A percentile compares a stretch with the other conserved stretches of the same genome.
Evolutionary conservation across 2,888 invertebrate species (phyloP).

Genomic region (Pterostichus madidus): DNA sequence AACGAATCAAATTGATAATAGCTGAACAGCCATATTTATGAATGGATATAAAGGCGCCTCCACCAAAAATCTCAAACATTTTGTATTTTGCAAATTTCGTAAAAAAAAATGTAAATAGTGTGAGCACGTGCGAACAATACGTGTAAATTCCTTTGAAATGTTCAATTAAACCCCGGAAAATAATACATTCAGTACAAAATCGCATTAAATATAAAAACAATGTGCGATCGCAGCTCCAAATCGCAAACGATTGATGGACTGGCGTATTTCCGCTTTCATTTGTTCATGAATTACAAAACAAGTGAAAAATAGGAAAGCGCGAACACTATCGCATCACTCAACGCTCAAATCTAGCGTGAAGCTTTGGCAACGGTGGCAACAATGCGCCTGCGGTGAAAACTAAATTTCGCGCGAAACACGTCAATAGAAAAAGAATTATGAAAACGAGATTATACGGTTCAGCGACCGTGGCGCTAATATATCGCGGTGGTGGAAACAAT

Average conservation of each 20-base stretch:
- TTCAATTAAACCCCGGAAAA: conserved; percentile 40
- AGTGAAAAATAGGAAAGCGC: conserved; percentile 52
- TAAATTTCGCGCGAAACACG: conserved; percentile 58
- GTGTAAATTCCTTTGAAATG: conserved; percentile 28
- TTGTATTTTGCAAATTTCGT: no score
- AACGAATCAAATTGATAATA: no score
- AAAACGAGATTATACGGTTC: conserved; percentile 63
- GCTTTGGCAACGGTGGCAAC: conserved; percentile 19
- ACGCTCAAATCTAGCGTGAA: conserved; percentile 58
- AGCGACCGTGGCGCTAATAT: conserved; percentile 54
- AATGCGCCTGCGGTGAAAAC: conserved; percentile 55
- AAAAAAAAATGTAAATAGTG: conserved; percentile 3
- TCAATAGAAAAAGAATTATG: conserved; percentile 65
- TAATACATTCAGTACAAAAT: conserved; percentile 38
- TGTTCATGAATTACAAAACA: conserved; percentile 62
- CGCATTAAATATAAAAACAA: conserved; percentile 42
- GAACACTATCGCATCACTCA: conserved; percentile 60
- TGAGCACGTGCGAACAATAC: background rate
- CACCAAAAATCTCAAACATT: no score
- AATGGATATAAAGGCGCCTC: no score
- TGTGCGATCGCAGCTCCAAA: background rate
- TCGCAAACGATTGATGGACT: conserved; percentile 33
- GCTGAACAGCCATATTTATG: background rate
- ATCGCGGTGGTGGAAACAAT: conserved; percentile 56
- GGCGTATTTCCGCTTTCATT: conserved; percentile 53